phyloP scores from a whole-genome alignment of 2,113 vertebrate species.

The Syrmaticus mikado region DNA sequence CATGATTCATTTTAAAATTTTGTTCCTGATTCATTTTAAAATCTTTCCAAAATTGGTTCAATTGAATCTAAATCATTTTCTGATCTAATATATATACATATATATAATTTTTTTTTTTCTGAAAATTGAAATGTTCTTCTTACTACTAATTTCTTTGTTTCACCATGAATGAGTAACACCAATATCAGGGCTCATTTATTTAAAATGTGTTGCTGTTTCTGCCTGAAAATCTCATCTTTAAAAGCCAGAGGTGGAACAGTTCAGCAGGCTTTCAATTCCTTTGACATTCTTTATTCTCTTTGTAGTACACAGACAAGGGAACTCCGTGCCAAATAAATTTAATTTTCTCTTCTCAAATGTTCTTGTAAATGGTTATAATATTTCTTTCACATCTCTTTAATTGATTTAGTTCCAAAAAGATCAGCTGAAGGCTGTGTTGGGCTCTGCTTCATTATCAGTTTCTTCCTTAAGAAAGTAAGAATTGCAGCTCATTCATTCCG shows the following conservation, averaged over 20 bases:
- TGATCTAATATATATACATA: not conserved
- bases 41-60: not conserved
- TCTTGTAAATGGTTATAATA: conserved; percentile 68
- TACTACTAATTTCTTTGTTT: conserved; percentile 32
- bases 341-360: conserved; percentile 67
- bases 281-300: conserved; percentile 47
- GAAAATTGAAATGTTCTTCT: not conserved
- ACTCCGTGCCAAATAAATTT: conserved; percentile 60
- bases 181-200: conserved; percentile 33
- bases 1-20: not conserved
- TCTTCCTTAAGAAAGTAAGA: conserved; percentile 21
- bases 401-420: conserved; percentile 52
- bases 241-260: conserved; percentile 62
- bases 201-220: conserved; percentile 45
- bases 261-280: conserved; percentile 26
- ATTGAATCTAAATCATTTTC: not conserved
- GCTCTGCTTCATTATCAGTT: not conserved
- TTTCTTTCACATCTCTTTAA: conserved; percentile 57
- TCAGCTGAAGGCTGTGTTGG: conserved; percentile 1
- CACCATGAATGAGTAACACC: conserved; percentile 39
- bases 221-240: conserved; percentile 66
- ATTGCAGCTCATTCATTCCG: not conserved
- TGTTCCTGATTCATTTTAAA: not conserved
- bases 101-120: not conserved
- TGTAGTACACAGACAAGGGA: conserved; percentile 48